Evolutionary conservation across 2,888 invertebrate species (phyloP), one percentile per base, ranked within the genome.

Genomic region (Zhuqinia jingwanae): DNA sequence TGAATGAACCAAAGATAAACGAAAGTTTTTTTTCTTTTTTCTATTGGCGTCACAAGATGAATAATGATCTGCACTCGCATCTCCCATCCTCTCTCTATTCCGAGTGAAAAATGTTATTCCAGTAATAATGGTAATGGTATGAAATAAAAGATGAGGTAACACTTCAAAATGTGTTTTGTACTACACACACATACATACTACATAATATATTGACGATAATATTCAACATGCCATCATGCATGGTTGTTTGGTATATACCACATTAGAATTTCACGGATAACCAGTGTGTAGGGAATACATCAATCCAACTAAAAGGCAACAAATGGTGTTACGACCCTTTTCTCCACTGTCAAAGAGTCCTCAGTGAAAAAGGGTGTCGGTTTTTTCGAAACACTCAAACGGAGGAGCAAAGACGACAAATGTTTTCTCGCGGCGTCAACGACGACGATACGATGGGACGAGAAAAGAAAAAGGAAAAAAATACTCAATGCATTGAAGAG

Each of bases 241-340:
- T n/a, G n/a, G 8, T 8, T 36, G 8, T 36, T 36, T 8, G 5
- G 8, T 36, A 36, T 36, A 36, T 36, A 42, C 53, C 76, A 56
- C 42, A 50, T 56, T 65, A 65, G 42, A 65, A 65, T 45, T 82
- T 75, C 63, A 42, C 10, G 27, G 13, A 73, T 68, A 76, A 83
- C 56, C 68, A 42, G 50, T 58, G 50, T 27, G 17, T 22, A 22
- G 84, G 78, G 70, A 84, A 78, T 78, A 73, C 73, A 79, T 73
- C 85, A 73, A 85, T 79, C 42, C 17, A 60, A 65, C 65, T 73
- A 79, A 79, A 60, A 85, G 79, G 73, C 73, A 79, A 84, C 79
- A 73, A 85, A 85, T 79, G 73, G 63, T 85, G 79, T 79, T 79
- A 75, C 85, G 79, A 85, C 85, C 85, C 58, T 73, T 60, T 76